phyloP scores from a whole-genome alignment of 2,888 invertebrate genomes.

The Eupithecia exiguata region DNA sequence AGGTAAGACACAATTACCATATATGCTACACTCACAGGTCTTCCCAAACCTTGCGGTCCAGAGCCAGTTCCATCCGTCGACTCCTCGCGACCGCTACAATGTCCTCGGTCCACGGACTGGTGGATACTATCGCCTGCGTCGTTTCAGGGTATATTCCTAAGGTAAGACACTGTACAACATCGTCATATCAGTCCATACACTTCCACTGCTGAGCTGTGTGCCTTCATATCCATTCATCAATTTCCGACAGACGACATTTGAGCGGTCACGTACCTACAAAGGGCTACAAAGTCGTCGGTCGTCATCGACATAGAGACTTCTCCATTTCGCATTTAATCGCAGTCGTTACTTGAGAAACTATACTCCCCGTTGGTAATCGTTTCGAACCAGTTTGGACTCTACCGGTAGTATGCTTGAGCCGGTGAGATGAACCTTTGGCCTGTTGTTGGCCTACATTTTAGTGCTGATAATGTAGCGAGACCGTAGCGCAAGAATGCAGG shows the following conservation, averaged over 20 bases:
- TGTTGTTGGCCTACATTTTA: background rate
- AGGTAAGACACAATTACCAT: conserved; percentile 49
- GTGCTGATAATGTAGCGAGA: background rate
- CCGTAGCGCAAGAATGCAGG: background rate
- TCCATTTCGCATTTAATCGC: background rate
- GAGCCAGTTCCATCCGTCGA: too few species aligned
- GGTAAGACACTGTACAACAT: too few species aligned
- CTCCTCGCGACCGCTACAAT: too few species aligned
- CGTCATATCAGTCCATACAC: background rate
- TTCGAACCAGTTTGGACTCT: background rate
- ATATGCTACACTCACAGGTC: too few species aligned
- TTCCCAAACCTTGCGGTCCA: too few species aligned
- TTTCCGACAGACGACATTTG: background rate
- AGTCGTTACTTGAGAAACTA: background rate
- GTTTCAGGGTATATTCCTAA: too few species aligned
- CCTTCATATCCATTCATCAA: background rate
- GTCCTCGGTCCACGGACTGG: too few species aligned
- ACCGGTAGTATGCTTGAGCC: background rate
- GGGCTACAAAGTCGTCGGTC: too few species aligned
- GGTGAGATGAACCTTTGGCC: background rate
- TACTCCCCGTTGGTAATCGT: background rate
- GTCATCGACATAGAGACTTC: too few species aligned
- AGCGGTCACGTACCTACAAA: background rate
- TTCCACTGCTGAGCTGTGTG: background rate
- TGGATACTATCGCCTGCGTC: too few species aligned